A percentile compares a stretch with the other conserved stretches of the same genome.
phyloP scores from a whole-genome alignment of 2,888 invertebrate genomes.

The Ectobius pallidus region DNA sequence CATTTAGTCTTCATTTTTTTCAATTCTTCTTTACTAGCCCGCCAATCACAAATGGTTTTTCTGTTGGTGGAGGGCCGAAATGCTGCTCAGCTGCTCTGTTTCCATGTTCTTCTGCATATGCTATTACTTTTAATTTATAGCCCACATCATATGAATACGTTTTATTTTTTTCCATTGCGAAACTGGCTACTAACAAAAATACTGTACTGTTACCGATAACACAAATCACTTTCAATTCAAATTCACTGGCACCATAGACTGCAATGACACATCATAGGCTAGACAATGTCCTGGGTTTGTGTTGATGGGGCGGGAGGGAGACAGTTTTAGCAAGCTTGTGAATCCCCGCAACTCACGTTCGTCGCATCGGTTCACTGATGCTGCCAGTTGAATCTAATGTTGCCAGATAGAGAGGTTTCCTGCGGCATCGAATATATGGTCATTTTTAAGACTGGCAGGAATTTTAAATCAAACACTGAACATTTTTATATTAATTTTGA shows the following conservation, averaged over 20 bases:
- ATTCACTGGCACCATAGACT: neutral
- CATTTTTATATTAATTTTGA: too few relatives aligned
- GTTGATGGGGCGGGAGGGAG: neutral
- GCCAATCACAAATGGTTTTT: neutral
- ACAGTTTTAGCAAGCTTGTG: neutral
- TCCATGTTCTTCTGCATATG: neutral
- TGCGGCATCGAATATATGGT: too few relatives aligned
- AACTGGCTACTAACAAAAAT: neutral
- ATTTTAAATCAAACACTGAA: too few relatives aligned
- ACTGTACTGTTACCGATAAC: neutral
- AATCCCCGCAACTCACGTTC: slow-evolving; percentile 1
- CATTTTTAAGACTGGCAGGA: too few relatives aligned
- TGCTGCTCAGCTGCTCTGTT: neutral
- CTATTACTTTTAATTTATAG: neutral
- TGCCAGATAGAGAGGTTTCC: neutral
- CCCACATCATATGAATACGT: neutral
- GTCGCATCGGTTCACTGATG: neutral
- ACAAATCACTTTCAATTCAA: too few relatives aligned
- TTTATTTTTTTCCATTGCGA: neutral
- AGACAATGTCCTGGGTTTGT: neutral
- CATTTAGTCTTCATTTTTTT: neutral
- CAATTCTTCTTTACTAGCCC: neutral
- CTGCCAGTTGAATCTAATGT: neutral
- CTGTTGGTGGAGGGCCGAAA: neutral
- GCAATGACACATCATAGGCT: neutral